Base-by-base conservation (phyloP, 2,888 invertebrate species). In the Caenorhabditis angaria region DNA sequence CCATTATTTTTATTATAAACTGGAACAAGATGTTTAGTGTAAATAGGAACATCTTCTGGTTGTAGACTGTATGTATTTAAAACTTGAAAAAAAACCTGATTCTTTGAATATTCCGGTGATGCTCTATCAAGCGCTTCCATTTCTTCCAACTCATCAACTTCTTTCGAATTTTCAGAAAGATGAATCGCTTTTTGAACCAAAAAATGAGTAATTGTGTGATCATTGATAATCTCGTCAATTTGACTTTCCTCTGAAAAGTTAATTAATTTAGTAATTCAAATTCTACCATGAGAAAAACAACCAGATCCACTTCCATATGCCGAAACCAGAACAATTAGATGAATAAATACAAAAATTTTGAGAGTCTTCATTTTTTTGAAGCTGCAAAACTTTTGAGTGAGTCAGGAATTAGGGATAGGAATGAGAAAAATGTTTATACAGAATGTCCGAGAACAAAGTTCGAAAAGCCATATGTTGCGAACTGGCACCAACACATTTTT, bases 111-210 rank as follows among this genome's bases (percentile, higher is more conserved):
- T 1, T 63, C 60, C 28, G 71, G 71, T 0, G 66, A 63, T 5
- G 62, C 53, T 14, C 57, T 57, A 35, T 71, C 71, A 0, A 71
- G 62, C 4, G 56, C 51, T 14, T 63, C 14, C 5, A 66, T 47
- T 25, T 71, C 71, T 20, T 63, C 66, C 14, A 63, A 48, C 20
- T 71, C 71, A 1, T 63, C 63, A 4, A 24, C 22, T 18, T 2
- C 0, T 20, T 66, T 63, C 1, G 66, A 51, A 14, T 63, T 29
- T 18, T 25, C 57, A 18, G 66, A 56, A 2, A 54, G 56, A 32
- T 63, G 24, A 53, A 60, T 61, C 0, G 63, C 71, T 57, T 63
- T 71, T 27, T 66, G 63, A 3, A 56, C 53, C 0, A 71, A 56
- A 32, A 50, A 71, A 1, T 51, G 53, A 6, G 71, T 66, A 5